Percentiles rank a stretch among this genome's conserved stretches.
These are phyloP conservation scores for Myiozetetes cayanensis DNA, from an alignment of 2,113 vertebrate genomes.

Conservation along the genomic window DNA sequence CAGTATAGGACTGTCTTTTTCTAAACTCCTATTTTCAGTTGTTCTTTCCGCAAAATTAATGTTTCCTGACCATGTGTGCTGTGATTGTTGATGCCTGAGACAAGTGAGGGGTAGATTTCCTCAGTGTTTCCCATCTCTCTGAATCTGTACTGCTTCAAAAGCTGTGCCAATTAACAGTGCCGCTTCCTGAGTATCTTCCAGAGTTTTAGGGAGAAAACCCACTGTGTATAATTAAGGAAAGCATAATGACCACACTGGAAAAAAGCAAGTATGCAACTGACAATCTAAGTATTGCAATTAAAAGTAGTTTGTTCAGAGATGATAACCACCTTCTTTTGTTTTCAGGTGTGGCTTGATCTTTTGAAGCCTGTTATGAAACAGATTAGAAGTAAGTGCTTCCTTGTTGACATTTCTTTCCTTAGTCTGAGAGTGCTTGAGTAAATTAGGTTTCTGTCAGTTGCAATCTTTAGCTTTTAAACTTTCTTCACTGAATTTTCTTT, in stretches of 20 bases:
- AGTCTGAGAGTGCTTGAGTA: neutral
- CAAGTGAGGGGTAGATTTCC: neutral
- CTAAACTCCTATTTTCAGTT: neutral
- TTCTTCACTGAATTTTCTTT: neutral
- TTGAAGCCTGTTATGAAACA: slow-evolving; percentile 95
- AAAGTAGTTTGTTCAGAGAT: neutral
- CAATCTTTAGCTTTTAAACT: neutral
- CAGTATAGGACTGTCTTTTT: neutral
- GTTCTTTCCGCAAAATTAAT: neutral
- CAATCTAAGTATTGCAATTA: neutral
- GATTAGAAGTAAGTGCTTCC: slow-evolving; percentile 88
- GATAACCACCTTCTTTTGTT: slow-evolving; percentile 18
- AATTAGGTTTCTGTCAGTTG: neutral
- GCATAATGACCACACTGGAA: neutral
- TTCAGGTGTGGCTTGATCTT: slow-evolving; percentile 96
- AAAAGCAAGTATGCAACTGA: neutral
- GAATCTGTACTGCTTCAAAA: neutral
- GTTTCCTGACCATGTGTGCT: neutral
- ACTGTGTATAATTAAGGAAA: neutral
- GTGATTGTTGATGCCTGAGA: neutral
- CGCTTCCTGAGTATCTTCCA: neutral
- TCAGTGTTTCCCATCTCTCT: neutral
- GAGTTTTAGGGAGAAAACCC: neutral
- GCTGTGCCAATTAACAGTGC: neutral
- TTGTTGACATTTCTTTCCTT: neutral